A percentile compares a stretch with the other conserved stretches of the same genome.
Conservation (phyloP, 2,797 vertebrate species). For the Sebastes glaucus region DNA sequence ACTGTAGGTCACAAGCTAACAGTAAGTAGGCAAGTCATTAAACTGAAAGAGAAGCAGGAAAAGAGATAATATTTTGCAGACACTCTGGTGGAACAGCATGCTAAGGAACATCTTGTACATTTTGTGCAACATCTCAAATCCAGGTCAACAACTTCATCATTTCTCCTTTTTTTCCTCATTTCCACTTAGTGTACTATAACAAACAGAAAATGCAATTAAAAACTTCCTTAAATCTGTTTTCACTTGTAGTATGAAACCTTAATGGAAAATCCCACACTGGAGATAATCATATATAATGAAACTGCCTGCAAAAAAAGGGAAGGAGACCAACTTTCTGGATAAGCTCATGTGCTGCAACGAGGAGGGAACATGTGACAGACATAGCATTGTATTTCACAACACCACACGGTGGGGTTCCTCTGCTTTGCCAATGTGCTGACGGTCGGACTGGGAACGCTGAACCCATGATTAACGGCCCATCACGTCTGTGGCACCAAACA, state of each 20-base stretch:
- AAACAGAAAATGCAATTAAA: not conserved
- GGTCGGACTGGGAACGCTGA: slow-evolving; percentile 23
- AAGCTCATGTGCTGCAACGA: slow-evolving; percentile 12
- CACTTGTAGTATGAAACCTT: slow-evolving; percentile 7
- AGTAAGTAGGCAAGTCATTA: not conserved
- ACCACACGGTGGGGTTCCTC: slow-evolving; percentile 21
- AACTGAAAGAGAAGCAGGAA: not conserved
- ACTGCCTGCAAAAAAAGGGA: slow-evolving; percentile 57
- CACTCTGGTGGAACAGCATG: not conserved
- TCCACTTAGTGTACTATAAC: not conserved
- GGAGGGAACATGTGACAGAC: slow-evolving; percentile 75
- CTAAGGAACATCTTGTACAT: not conserved
- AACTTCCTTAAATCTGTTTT: not conserved
- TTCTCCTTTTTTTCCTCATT: not conserved
- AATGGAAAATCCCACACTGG: not conserved
- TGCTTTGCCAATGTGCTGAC: slow-evolving; percentile 60
- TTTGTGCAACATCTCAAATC: slow-evolving; percentile 31
- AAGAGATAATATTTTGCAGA: not conserved
- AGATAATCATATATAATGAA: slow-evolving; percentile 23
- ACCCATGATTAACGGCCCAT: slow-evolving; percentile 57
- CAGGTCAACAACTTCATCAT: not conserved
- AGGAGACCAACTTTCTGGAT: slow-evolving; percentile 38
- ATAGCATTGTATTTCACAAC: slow-evolving; percentile 69
- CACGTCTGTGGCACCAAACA: slow-evolving; percentile 18
- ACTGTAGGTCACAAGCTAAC: not conserved